These are phyloP conservation scores for Pogonus chalceus DNA, from an alignment of 1,140 invertebrate genomes.

Conservation along the genomic window DNA sequence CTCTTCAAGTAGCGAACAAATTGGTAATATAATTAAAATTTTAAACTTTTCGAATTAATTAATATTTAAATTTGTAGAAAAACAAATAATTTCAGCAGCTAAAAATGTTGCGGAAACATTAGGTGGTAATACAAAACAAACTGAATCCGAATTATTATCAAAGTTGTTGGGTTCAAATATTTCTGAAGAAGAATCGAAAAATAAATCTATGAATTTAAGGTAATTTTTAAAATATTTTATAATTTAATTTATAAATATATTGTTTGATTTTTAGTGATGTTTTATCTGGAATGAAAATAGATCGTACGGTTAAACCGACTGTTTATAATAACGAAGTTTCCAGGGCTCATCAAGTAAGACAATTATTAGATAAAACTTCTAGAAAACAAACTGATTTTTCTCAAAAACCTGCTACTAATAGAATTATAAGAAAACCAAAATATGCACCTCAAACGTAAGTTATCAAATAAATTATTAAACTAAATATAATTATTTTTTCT, in stretches of 20 bases:
- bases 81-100: conserved; percentile 46
- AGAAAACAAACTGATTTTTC: too few species aligned
- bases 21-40: conserved; percentile 14
- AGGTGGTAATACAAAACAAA: conserved; percentile 54
- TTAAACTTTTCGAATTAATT: neutral
- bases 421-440: conserved; percentile 3
- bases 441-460: neutral
- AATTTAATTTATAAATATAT: conserved; percentile 11
- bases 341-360: conserved; percentile 26
- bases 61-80: conserved; percentile 27
- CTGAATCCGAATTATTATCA: conserved; percentile 62
- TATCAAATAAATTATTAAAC: neutral
- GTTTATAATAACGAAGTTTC: conserved; percentile 11
- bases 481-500: conserved; percentile 10
- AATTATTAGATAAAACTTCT: conserved; percentile 17
- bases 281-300: conserved; percentile 63
- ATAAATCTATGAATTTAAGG: conserved; percentile 30
- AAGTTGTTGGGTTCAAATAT: conserved; percentile 41
- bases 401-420: neutral
- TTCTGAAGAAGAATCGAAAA: conserved; percentile 12
- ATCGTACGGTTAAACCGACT: conserved; percentile 38
- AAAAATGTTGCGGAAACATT: conserved; percentile 54
- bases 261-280: conserved; percentile 43
- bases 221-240: conserved; percentile 16
- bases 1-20: conserved; percentile 14